Evolutionary conservation across 92 coral and sea anemone species (phyloP), one percentile per base, ranked within the genome.

Genomic region (Anthopleura xanthogrammica): DNA sequence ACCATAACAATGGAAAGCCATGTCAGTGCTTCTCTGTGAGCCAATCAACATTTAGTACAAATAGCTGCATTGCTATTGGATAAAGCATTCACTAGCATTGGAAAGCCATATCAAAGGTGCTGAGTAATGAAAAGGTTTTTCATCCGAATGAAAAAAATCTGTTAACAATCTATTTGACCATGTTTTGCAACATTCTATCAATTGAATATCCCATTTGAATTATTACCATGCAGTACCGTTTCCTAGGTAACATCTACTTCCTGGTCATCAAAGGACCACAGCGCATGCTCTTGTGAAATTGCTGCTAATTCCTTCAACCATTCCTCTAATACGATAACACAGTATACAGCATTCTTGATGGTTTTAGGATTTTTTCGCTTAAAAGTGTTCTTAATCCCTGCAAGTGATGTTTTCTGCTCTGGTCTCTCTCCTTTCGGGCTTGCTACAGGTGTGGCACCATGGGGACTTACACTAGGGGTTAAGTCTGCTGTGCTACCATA

Each of bases 221-320:
- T 9, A 29, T 9, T 64, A 29, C 16, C 16, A 12, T 23, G 5
- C 8, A 65, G 20, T 65, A 50, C 80, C 7, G 80, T 24, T 50
- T 10, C 56, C 60, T 77, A 23, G 64, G 19, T 50, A 77, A 48
- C 79, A 14, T 76, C 70, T 76, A 24, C 41, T 40, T 89, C 92
- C 55, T 89, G 88, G 2, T 87, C 88, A 12, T 41, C 79, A 41
- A 86, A 72, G 22, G 93, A 94, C 83, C 91, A 85, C 87, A 97
- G 72, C 48, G 97, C 94, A 84, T 97, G 99, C 75, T 97, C 99
- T 77, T 94, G 96, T 41, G 99, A 97, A 55, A 97, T 91, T 40
- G 99, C 99, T 52, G 99, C 99, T 12, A 97, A 92, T 74, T 97
- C 99, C 78, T 97, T 97, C 80, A 97, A 76, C 99, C 99, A 97